Evolutionary conservation across 2,113 vertebrate species (phyloP).

Genomic region (Bambusicola thoracicus): DNA sequence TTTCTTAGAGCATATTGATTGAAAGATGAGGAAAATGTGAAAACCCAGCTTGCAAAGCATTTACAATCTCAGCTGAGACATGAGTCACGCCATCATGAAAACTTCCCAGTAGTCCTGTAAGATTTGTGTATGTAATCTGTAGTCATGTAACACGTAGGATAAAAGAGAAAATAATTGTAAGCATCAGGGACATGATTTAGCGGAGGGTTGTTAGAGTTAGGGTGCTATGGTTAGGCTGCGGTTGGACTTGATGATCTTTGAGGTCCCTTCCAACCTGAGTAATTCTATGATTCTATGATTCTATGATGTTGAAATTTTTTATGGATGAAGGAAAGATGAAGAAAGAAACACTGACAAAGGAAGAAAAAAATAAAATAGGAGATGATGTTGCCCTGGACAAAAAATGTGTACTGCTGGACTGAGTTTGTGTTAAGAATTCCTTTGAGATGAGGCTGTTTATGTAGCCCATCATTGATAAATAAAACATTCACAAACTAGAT

Average conservation of each 20-base stretch:
- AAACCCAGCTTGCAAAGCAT: background rate
- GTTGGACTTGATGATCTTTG: no score
- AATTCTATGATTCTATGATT: no score
- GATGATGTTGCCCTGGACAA: background rate
- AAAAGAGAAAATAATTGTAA: slow-evolving; percentile 14
- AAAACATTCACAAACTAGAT: slow-evolving; percentile 50
- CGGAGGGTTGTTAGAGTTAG: no score
- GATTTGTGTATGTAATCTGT: background rate
- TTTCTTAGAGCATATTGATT: background rate
- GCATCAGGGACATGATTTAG: no score
- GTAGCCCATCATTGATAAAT: background rate
- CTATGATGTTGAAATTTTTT: background rate
- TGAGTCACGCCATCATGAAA: background rate
- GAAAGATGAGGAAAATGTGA: slow-evolving; percentile 13
- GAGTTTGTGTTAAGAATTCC: slow-evolving; percentile 13
- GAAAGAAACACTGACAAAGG: background rate
- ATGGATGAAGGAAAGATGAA: background rate
- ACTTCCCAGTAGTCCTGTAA: background rate
- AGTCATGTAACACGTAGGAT: background rate
- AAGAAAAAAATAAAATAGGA: background rate
- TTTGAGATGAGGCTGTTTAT: background rate
- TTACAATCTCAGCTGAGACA: slow-evolving; percentile 18
- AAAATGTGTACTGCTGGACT: background rate
- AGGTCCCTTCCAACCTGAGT: no score
- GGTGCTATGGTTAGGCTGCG: no score